A percentile compares a stretch with the other conserved stretches of the same genome.
These are phyloP conservation scores for Hypomecis atomaria DNA, from an alignment of 2,888 invertebrate genomes.

Conservation along the genomic window DNA sequence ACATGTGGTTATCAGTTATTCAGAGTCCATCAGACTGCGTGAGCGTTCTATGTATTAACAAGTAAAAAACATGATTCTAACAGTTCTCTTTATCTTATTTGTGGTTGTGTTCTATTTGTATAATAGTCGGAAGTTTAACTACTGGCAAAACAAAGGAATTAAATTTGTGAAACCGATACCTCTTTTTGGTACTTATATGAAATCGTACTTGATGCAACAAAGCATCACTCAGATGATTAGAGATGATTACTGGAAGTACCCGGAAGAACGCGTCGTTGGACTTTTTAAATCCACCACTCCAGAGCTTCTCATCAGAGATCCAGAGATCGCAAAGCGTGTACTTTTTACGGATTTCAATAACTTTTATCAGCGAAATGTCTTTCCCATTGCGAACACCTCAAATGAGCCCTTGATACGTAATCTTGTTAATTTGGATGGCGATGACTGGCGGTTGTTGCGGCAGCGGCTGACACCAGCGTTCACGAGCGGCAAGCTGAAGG, in stretches of 20 bases:
- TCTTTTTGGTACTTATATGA: too few species aligned
- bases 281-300: slow-evolving; percentile 59
- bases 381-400: slow-evolving; percentile 31
- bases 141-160: too few species aligned
- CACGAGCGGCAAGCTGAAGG: slow-evolving; percentile 63
- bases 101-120: too few species aligned
- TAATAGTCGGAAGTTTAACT: too few species aligned
- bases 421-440: slow-evolving; percentile 62
- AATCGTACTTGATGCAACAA: too few species aligned
- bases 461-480: slow-evolving; percentile 67
- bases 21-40: too few species aligned
- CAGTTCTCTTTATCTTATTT: too few species aligned
- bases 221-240: too few species aligned
- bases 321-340: slow-evolving; percentile 58
- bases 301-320: slow-evolving; percentile 60
- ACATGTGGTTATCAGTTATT: too few species aligned
- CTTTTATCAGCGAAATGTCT: slow-evolving; percentile 42
- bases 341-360: slow-evolving; percentile 57
- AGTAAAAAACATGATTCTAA: too few species aligned
- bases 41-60: too few species aligned
- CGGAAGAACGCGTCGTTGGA: slow-evolving; percentile 64
- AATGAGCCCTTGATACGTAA: slow-evolving; percentile 53
- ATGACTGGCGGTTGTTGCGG: slow-evolving; percentile 63
- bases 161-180: too few species aligned
- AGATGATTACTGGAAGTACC: slow-evolving; percentile 48